Evolutionary conservation across 2,113 vertebrate genomes (phyloP), one percentile per base, ranked within the genome.

Genomic region (Pseudorectes ferrugineus): DNA sequence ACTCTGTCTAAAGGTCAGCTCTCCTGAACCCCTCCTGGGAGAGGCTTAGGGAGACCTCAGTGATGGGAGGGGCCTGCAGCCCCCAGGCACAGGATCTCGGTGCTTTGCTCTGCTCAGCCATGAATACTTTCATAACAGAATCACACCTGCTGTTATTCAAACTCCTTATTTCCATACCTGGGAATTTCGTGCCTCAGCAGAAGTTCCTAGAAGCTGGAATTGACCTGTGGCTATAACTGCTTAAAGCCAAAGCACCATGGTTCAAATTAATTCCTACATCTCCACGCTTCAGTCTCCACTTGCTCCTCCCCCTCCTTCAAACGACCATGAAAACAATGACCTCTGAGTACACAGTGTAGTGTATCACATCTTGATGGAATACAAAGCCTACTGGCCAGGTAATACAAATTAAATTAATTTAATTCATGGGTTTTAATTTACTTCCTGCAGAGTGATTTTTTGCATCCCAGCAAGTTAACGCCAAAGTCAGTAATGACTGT

Each of bases 351-450:
- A n/a, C 26, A 7, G 22, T 22, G 45, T 6, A 14, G 71, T 1
- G 1, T 18, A 12, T 36, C 62, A 51, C 73, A 70, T 73, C 48
- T 68, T 62, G 43, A 52, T 73, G n/a, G 42, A 84, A 49, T 49
- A 82, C 6, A 75, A 92, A 85, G 5, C 43, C 46, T 66, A 38
- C 43, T 83, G 71, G 52, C 88, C 87, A 87, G 89, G 72, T 67
- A 91, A 43, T 13, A 87, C 72, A 89, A 92, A 86, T 85, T 54
- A 66, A 88, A 74, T 85, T 67, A 75, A 80, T 95, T 91, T 76
- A 40, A 86, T 85, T 80, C 67, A 31, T 35, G 11, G 63, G 55
- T 86, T 96, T 92, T 85, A 95, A 93, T 95, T 91, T 92, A 78
- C 85, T 96, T 96, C 80, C 91, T 88, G 51, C 67, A 9, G 54